phyloP scores from a whole-genome alignment of 2,888 invertebrate genomes.

The Cactoblastis cactorum region DNA sequence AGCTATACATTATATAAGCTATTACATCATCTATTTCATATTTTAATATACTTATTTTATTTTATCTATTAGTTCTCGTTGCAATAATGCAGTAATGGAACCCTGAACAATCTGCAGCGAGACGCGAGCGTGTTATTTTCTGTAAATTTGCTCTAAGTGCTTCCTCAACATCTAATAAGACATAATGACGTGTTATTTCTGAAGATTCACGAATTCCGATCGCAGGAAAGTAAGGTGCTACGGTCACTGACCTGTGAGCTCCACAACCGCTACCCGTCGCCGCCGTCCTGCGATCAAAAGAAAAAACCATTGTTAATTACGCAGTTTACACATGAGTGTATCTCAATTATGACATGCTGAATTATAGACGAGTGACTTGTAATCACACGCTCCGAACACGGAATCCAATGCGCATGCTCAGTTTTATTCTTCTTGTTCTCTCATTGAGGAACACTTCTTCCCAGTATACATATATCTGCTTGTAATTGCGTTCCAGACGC shows the following conservation, averaged over 20 bases:
- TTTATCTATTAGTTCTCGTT: conserved; percentile 31
- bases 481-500: conserved; percentile 41
- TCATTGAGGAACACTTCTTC: conserved; percentile 37
- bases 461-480: conserved; percentile 39
- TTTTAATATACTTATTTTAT: conserved; percentile 25
- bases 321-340: conserved; percentile 50
- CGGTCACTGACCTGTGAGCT: conserved; percentile 69
- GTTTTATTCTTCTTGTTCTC: conserved; percentile 40
- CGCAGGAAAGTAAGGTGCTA: conserved; percentile 54
- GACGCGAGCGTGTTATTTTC: conserved; percentile 62
- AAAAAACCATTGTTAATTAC: conserved; percentile 61
- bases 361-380: conserved; percentile 49
- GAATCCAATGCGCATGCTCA: conserved; percentile 31
- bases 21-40: background rate
- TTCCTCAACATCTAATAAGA: conserved; percentile 72
- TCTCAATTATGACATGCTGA: conserved; percentile 53
- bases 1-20: conserved; percentile 21
- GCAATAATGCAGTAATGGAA: conserved; percentile 59
- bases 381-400: conserved; percentile 40
- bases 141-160: conserved; percentile 69
- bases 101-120: conserved; percentile 51
- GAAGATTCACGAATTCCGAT: conserved; percentile 74
- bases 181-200: conserved; percentile 73
- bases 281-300: conserved; percentile 62
- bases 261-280: conserved; percentile 57